phyloP scores from a whole-genome alignment of 2,888 invertebrate species.

The Panopea generosa region DNA sequence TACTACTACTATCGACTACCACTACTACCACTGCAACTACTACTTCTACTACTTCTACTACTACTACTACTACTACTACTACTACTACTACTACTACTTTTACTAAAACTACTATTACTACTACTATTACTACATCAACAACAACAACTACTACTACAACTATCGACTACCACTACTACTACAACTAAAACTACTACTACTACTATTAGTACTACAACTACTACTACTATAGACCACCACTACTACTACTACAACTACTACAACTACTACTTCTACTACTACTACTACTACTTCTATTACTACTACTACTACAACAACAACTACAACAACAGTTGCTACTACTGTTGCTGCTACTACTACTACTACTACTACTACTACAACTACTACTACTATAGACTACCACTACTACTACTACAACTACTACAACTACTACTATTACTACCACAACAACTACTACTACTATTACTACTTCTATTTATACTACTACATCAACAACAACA shows the following conservation, averaged over 20 bases:
- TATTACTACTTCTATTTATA: too few species aligned
- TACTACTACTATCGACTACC: constrained; percentile 3
- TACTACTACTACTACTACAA: constrained; percentile 3
- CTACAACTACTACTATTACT: too few species aligned
- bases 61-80: constrained; percentile 10
- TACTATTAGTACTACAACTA: too few species aligned
- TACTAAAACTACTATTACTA: too few species aligned
- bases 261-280: constrained; percentile 1
- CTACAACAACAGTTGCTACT: constrained; percentile 8
- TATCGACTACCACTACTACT: constrained; percentile 3
- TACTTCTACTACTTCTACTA: constrained; percentile 6
- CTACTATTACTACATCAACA: too few species aligned
- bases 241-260: constrained; percentile 11
- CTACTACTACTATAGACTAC: too few species aligned
- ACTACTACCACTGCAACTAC: constrained; percentile 9
- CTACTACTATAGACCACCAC: too few species aligned
- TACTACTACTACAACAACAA: constrained; percentile 7
- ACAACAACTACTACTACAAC: too few species aligned
- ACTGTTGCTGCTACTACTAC: background rate
- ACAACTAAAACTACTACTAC: too few species aligned
- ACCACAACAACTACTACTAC: too few species aligned
- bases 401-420: constrained; percentile 26
- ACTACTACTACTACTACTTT: constrained; percentile 7
- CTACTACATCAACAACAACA: constrained; percentile 6
- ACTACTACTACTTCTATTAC: constrained; percentile 9